These are phyloP conservation scores for Myiopsitta monachus DNA, from an alignment of 2,113 vertebrate species.

Conservation along the genomic window DNA sequence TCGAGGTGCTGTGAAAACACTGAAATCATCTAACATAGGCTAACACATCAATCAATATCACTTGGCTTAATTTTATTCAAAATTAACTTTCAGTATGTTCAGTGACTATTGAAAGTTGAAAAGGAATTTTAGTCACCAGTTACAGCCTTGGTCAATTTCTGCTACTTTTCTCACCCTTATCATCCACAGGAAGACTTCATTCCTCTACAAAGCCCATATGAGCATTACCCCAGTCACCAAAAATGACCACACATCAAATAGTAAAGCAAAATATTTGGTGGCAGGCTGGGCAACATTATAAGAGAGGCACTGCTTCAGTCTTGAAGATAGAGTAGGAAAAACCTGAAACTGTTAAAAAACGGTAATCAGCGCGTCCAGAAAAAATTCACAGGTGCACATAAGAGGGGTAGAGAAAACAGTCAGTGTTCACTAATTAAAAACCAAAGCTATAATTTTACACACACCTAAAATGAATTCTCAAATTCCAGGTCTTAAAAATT, in stretches of 20 bases:
- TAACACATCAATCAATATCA: not conserved
- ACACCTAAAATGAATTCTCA: not conserved
- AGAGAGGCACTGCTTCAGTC: not conserved
- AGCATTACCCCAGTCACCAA: not conserved
- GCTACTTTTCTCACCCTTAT: not conserved
- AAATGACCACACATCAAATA: not conserved
- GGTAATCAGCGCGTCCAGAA: not conserved
- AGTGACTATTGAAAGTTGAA: not conserved
- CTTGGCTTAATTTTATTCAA: not conserved
- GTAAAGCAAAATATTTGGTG: not conserved
- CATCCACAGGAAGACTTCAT: not conserved
- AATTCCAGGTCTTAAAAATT: not conserved
- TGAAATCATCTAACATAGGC: not conserved
- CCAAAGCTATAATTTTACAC: not conserved
- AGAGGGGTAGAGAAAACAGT: not conserved
- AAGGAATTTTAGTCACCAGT: not conserved
- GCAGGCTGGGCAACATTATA: not conserved
- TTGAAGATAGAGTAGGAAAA: not conserved
- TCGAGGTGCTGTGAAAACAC: not conserved
- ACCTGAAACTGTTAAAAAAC: not conserved
- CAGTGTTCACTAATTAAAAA: not conserved
- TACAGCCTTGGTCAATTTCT: not conserved
- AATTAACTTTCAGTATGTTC: not conserved
- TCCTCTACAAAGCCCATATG: not conserved
- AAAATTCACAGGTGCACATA: rapidly evolving